These are phyloP conservation scores for Phalacrocorax brasilianus DNA, from an alignment of 2,113 vertebrate genomes.

Conservation along the genomic window DNA sequence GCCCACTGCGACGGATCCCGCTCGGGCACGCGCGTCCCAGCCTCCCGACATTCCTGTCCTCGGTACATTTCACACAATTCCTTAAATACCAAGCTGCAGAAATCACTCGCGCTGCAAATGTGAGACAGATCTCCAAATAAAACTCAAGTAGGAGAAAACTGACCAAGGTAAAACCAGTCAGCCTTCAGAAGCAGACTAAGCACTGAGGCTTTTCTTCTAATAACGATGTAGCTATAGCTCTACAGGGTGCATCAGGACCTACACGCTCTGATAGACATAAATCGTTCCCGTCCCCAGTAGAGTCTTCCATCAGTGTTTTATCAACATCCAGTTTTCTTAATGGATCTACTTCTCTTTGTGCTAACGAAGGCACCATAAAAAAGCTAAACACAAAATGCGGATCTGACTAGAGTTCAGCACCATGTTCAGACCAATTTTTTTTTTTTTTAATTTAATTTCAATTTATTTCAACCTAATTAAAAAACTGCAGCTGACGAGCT, in stretches of 20 bases:
- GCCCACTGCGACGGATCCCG: not conserved
- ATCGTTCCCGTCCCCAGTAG: not conserved
- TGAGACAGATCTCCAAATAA: not conserved
- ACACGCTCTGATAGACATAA: not conserved
- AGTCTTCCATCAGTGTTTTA: not conserved
- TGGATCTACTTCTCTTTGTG: not conserved
- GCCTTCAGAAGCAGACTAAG: not conserved
- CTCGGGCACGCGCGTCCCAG: not conserved
- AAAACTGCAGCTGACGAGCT: not conserved
- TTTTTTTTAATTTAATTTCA: not conserved
- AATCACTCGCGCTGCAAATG: not conserved
- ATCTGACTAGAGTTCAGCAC: not conserved
- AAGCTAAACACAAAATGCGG: not conserved
- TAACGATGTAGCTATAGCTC: not conserved
- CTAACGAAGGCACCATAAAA: not conserved
- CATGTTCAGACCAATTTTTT: not conserved
- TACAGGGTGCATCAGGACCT: not conserved
- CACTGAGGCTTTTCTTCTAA: not conserved
- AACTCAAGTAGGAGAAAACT: not conserved
- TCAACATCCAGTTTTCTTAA: not conserved
- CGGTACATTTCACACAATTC: not conserved
- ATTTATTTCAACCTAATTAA: not conserved
- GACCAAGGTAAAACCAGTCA: not conserved
- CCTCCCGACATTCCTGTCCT: not conserved
- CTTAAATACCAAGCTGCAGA: conserved; percentile 25